Conservation (phyloP, 1,140 invertebrate species). For the Venturia canescens region DNA sequence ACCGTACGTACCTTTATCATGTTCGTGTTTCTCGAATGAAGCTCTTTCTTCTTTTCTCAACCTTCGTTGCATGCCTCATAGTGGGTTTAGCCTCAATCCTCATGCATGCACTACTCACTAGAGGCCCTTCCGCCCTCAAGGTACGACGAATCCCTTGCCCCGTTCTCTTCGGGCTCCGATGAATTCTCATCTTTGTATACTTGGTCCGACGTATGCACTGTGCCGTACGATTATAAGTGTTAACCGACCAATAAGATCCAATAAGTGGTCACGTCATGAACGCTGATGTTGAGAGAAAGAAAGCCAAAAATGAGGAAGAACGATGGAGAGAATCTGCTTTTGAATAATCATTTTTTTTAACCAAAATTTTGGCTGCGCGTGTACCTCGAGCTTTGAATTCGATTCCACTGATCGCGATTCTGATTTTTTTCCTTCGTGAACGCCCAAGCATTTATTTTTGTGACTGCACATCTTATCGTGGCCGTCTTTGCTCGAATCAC, state of each 20-base stretch:
- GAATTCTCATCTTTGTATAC: not conserved
- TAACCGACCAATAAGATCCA: not conserved
- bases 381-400: not conserved
- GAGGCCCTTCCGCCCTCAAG: slow-evolving; percentile 2
- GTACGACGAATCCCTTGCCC: not conserved
- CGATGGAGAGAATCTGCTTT: not conserved
- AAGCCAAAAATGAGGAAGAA: not conserved
- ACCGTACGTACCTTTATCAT: slow-evolving; percentile 41
- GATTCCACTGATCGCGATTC: not conserved
- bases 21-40: slow-evolving; percentile 36
- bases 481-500: not conserved
- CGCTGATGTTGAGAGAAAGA: too few relatives aligned
- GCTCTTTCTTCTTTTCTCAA: slow-evolving; percentile 15
- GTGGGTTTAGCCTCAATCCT: not conserved
- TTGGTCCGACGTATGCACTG: not conserved
- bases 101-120: not conserved
- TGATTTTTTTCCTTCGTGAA: not conserved
- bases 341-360: not conserved
- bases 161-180: not conserved
- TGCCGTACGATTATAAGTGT: slow-evolving; percentile 1
- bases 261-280: not conserved
- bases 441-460: too few relatives aligned
- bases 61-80: slow-evolving; percentile 12
- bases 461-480: not conserved
- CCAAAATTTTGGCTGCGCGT: not conserved